These are phyloP conservation scores for Salvelinus sp. DNA, from an alignment of 2,113 vertebrate genomes.

Conservation along the genomic window DNA sequence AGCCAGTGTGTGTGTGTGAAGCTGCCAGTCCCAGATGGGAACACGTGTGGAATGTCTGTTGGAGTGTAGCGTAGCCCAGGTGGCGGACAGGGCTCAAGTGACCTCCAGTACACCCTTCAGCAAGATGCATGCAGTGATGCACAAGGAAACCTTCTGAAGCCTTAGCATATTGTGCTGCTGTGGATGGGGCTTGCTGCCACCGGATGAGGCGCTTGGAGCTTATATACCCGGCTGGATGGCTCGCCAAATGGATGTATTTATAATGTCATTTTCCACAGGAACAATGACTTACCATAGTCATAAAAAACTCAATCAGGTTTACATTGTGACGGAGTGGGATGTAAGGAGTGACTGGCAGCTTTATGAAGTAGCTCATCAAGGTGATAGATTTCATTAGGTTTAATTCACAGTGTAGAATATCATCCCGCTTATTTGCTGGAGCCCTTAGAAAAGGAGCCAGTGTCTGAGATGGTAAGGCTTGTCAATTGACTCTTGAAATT, in stretches of 20 bases:
- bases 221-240: not conserved
- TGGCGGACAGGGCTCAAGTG: conserved; percentile 46
- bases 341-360: conserved; percentile 3
- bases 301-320: conserved; percentile 14
- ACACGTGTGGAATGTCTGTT: conserved; percentile 55
- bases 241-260: conserved; percentile 19
- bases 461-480: not conserved
- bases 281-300: conserved; percentile 23
- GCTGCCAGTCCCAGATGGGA: conserved; percentile 49
- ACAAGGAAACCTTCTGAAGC: conserved; percentile 2
- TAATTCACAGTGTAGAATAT: not conserved
- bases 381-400: conserved; percentile 1
- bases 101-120: conserved; percentile 47
- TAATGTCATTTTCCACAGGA: conserved; percentile 9
- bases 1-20: conserved; percentile 37
- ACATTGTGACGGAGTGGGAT: not conserved
- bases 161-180: not conserved
- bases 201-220: conserved; percentile 8
- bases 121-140: conserved; percentile 20
- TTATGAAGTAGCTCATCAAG: conserved; percentile 3
- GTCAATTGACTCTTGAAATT: not conserved
- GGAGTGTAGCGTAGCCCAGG: conserved; percentile 49
- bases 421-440: conserved; percentile 2
- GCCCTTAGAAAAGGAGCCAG: conserved; percentile 1
- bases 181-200: not conserved